Percentiles rank a stretch among this genome's conserved stretches.
Conservation (phyloP, 2,888 invertebrate species). For the Cryptocephalus primarius region DNA sequence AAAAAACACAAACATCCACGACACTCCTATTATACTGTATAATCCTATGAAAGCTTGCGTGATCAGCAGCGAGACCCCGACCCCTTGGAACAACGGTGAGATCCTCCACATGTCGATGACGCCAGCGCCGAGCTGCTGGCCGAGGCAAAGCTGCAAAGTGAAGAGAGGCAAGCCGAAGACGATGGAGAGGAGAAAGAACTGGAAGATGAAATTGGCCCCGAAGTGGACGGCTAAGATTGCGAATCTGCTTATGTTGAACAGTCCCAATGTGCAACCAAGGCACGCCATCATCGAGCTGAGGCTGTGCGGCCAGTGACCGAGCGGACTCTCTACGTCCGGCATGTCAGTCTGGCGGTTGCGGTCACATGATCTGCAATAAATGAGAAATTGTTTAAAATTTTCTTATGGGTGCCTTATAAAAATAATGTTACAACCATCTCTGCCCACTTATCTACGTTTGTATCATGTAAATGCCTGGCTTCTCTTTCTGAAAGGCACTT, state of each 20-base stretch:
- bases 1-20: constrained; percentile 85
- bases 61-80: constrained; percentile 70
- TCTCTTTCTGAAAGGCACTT: too few species aligned
- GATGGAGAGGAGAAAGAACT: constrained; percentile 74
- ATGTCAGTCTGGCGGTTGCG: constrained; percentile 34
- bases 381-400: constrained; percentile 2
- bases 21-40: constrained; percentile 80
- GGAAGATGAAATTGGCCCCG: constrained; percentile 80
- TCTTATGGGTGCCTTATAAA: neutral
- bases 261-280: constrained; percentile 74
- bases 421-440: neutral
- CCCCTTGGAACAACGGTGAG: constrained; percentile 83
- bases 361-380: constrained; percentile 42
- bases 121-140: constrained; percentile 74
- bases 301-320: constrained; percentile 56
- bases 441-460: neutral
- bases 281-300: constrained; percentile 73
- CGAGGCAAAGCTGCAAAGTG: constrained; percentile 74
- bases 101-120: constrained; percentile 90
- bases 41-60: constrained; percentile 73
- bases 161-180: constrained; percentile 63
- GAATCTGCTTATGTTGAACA: constrained; percentile 69
- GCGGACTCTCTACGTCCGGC: constrained; percentile 42
- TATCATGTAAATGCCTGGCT: too few species aligned
- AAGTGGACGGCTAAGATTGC: constrained; percentile 78